Conservation (phyloP, 2,113 vertebrate genomes). For the Pholis gunnellus region DNA sequence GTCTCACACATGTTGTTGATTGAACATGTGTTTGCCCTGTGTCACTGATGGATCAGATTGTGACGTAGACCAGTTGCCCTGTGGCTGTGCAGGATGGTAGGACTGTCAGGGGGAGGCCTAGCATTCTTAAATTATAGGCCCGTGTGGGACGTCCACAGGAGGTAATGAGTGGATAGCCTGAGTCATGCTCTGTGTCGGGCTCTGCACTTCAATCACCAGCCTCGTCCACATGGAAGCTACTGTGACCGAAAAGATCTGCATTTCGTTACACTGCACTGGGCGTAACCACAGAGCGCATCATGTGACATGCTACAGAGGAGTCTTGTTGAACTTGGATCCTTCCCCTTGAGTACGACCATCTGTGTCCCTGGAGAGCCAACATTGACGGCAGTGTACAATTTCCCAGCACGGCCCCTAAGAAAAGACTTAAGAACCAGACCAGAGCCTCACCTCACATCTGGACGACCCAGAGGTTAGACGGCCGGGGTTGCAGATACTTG, state of each 20-base stretch:
- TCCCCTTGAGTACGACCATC: conserved; percentile 66
- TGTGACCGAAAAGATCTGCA: conserved; percentile 61
- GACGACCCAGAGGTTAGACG: conserved; percentile 72
- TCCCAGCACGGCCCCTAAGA: conserved; percentile 72
- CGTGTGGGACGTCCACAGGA: conserved; percentile 48
- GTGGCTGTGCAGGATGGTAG: conserved; percentile 30
- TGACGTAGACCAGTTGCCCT: conserved; percentile 53
- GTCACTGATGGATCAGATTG: conserved; percentile 42
- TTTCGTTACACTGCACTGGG: conserved; percentile 65
- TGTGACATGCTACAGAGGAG: conserved; percentile 66
- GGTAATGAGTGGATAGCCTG: conserved; percentile 73
- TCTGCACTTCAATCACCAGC: conserved; percentile 64
- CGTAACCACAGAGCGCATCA: conserved; percentile 60
- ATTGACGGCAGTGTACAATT: conserved; percentile 57
- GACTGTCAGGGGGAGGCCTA: conserved; percentile 35
- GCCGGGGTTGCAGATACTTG: conserved; percentile 29
- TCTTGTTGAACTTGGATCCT: conserved; percentile 68
- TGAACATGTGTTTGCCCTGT: conserved; percentile 54
- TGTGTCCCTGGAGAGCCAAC: conserved; percentile 70
- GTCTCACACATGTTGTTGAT: conserved; percentile 46
- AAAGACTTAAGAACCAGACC: conserved; percentile 66
- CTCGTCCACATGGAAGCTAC: conserved; percentile 62
- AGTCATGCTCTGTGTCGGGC: conserved; percentile 60
- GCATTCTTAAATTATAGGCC: conserved; percentile 72
- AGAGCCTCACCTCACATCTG: conserved; percentile 76